Base-by-base conservation (phyloP, 2,888 invertebrate species). In the Lepidonotus clava region DNA sequence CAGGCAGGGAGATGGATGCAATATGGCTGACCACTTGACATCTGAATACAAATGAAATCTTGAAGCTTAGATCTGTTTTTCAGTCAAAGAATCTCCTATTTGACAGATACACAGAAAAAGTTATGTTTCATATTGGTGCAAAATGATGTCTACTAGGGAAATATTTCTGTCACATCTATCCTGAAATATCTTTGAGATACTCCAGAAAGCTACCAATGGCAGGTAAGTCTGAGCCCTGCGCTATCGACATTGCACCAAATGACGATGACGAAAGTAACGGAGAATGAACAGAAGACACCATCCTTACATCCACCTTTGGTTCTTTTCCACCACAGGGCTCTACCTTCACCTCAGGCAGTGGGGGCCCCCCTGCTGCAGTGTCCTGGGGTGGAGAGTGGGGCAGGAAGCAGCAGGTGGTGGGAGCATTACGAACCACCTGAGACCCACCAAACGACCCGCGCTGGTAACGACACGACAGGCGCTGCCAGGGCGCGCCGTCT, bases 161-260 rank as follows among this genome's bases (percentile, higher is more conserved):
- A n/a, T n/a, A n/a, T n/a, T n/a, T n/a, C n/a, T n/a, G n/a, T n/a
- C n/a, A n/a, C n/a, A n/a, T n/a, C 40, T 80, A 80, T 24, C 80
- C 80, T 41, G 80, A 80, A 4, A 85, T 71, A 34, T 90, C 91
- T 86, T 90, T 90, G 8, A 91, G 89, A 76, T 90, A 91, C 86
- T 91, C 91, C 46, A 91, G 87, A 53, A 91, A 90, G 87, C 91
- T 91, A 11, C 91, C 91, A 40, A 91, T 90, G 5, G 90, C 89
- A 0, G 91, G 91, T 21, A 91, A 87, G 61, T 90, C 90, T 0
- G n/a, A n/a, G n/a, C n/a, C n/a, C n/a, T n/a, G n/a, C n/a, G n/a
- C n/a, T n/a, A n/a, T n/a, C n/a, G n/a, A n/a, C n/a, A n/a, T n/a
- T n/a, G n/a, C n/a, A n/a, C n/a, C n/a, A n/a, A n/a, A n/a, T n/a